A percentile compares a stretch with the other conserved stretches of the same genome.
These are phyloP conservation scores for Melolontha melolontha DNA, from an alignment of 2,888 invertebrate species.

Conservation along the genomic window DNA sequence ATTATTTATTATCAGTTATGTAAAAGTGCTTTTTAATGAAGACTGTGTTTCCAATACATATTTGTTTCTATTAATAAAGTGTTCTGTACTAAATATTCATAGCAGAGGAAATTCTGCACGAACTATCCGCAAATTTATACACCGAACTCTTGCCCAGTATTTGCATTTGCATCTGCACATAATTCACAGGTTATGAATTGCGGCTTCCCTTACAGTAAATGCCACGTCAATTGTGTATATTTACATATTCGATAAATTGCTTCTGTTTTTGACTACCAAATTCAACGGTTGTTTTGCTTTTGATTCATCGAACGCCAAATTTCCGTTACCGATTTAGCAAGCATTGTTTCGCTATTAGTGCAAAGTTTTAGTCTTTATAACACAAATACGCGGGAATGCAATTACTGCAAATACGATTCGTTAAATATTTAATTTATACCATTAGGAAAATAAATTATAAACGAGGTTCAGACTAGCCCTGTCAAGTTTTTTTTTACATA, in stretches of 20 bases:
- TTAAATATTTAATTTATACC: too few relatives aligned
- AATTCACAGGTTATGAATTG: background rate
- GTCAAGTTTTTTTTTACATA: too few relatives aligned
- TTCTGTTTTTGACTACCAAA: background rate
- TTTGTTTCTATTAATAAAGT: background rate
- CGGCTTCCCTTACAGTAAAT: too few relatives aligned
- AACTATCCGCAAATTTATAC: conserved; percentile 1
- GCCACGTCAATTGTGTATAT: too few relatives aligned
- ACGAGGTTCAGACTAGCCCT: too few relatives aligned
- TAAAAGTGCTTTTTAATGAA: too few relatives aligned
- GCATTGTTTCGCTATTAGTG: background rate
- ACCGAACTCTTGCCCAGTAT: background rate
- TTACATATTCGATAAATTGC: too few relatives aligned
- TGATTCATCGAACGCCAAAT: conserved; percentile 6
- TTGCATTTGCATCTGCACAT: conserved; percentile 15
- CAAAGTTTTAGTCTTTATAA: too few relatives aligned
- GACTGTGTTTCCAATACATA: background rate
- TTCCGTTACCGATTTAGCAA: conserved; percentile 10
- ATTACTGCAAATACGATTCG: too few relatives aligned
- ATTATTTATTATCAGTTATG: too few relatives aligned
- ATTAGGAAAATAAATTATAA: too few relatives aligned
- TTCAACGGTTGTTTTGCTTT: background rate
- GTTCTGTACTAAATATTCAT: background rate
- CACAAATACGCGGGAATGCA: too few relatives aligned
- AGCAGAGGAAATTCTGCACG: background rate